These are phyloP conservation scores for Lypha dubia DNA, from an alignment of 2,888 invertebrate genomes.

Conservation along the genomic window DNA sequence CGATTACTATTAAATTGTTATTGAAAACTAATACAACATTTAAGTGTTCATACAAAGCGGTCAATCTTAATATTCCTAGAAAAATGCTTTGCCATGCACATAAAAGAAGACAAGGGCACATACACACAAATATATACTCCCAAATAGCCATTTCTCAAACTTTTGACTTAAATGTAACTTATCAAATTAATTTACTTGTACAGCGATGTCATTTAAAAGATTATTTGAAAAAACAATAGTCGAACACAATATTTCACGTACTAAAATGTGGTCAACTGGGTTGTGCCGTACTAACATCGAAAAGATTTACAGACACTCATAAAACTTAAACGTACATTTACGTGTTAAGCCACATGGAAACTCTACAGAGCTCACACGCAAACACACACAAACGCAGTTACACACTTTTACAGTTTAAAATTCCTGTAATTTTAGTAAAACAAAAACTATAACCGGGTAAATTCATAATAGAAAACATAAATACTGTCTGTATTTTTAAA, in stretches of 20 bases:
- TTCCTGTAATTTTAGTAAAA: not conserved
- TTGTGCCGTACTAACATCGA: not conserved
- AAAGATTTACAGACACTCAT: conserved; percentile 56
- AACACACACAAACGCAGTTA: too few species aligned
- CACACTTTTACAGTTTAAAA: not conserved
- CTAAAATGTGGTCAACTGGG: not conserved
- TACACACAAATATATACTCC: too few species aligned
- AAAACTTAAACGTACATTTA: conserved; percentile 43
- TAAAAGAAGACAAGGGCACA: not conserved
- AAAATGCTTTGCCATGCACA: not conserved
- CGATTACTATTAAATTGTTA: too few species aligned
- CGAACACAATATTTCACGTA: too few species aligned
- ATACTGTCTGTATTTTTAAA: not conserved
- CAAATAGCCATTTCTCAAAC: too few species aligned
- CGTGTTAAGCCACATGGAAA: conserved; percentile 35
- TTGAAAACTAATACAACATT: not conserved
- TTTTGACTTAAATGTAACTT: too few species aligned
- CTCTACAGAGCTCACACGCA: not conserved
- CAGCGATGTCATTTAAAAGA: too few species aligned
- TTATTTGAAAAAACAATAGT: too few species aligned
- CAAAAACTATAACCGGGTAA: not conserved
- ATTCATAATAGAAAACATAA: not conserved
- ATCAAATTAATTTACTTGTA: too few species aligned
- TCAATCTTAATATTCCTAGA: not conserved
- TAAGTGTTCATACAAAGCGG: not conserved